phyloP scores from a whole-genome alignment of 30 jellyfish, hydroid and myxozoan genomes.

The Sanderia malayensis region DNA sequence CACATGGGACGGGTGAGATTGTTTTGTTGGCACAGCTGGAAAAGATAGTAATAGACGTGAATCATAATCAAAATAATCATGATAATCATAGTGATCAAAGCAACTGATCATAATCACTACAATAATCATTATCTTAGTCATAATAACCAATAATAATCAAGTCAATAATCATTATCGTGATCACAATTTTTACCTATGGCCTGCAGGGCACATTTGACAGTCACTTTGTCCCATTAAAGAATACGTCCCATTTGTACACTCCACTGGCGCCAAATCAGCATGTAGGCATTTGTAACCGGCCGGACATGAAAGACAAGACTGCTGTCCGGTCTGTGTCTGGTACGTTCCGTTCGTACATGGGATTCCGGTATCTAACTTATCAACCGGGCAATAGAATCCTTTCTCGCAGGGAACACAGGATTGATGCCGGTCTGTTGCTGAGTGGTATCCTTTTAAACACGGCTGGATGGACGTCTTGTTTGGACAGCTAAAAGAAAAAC shows the following conservation, averaged over 20 bases:
- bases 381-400: slow-evolving; percentile 45
- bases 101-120: neutral
- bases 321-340: slow-evolving; percentile 10
- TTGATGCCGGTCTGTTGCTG: neutral
- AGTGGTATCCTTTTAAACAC: slow-evolving; percentile 19
- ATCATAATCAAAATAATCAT: neutral
- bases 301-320: slow-evolving; percentile 38
- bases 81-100: neutral
- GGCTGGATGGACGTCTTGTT: slow-evolving; percentile 2
- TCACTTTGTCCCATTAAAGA: slow-evolving; percentile 8
- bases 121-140: neutral
- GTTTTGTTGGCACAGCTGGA: slow-evolving; percentile 72
- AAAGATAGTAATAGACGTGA: neutral
- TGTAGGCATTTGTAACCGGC: slow-evolving; percentile 36
- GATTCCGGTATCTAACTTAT: neutral
- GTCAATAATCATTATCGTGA: neutral
- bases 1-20: slow-evolving; percentile 57
- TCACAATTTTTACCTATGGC: slow-evolving; percentile 34
- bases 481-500: slow-evolving; percentile 35
- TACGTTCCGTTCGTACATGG: slow-evolving; percentile 46
- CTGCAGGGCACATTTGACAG: slow-evolving; percentile 46
- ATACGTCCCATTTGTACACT: slow-evolving; percentile 37
- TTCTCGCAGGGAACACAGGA: slow-evolving; percentile 13
- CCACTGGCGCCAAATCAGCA: slow-evolving; percentile 26
- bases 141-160: neutral